Percentiles rank a stretch among this genome's conserved stretches.
Conservation (phyloP, 2,113 vertebrate genomes). For the Barbus barbus region DNA sequence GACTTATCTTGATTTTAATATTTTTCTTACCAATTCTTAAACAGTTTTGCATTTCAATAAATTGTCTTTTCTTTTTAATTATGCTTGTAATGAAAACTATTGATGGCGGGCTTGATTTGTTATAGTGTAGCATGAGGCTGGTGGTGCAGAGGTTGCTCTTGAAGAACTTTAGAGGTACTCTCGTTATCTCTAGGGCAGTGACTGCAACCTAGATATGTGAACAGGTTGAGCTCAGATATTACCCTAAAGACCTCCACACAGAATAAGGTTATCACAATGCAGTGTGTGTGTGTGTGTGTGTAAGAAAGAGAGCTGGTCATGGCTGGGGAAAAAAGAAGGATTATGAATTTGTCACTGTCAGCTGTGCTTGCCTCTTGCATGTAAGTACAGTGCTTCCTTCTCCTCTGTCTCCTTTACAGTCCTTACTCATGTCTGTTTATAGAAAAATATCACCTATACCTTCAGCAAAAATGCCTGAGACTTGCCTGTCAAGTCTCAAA, state of each 20-base stretch:
- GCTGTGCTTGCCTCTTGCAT: constrained; percentile 45
- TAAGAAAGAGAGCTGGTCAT: constrained; percentile 30
- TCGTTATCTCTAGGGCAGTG: constrained; percentile 25
- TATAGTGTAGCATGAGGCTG: neutral
- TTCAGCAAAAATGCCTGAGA: constrained; percentile 18
- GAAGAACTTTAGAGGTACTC: constrained; percentile 23
- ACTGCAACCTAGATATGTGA: constrained; percentile 42
- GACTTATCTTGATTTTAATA: neutral
- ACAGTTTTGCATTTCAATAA: neutral
- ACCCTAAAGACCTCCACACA: constrained; percentile 42
- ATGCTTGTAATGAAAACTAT: neutral
- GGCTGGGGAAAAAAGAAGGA: constrained; percentile 42
- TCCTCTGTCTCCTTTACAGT: neutral
- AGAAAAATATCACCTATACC: constrained; percentile 1
- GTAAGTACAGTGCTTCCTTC: constrained; percentile 39
- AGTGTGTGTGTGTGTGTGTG: neutral
- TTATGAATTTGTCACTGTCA: constrained; percentile 61
- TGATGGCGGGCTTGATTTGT: neutral
- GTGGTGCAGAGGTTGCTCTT: constrained; percentile 23
- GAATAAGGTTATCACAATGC: constrained; percentile 32
- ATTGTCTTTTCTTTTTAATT: neutral
- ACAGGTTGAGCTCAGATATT: constrained; percentile 38
- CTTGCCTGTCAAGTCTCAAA: constrained; percentile 15
- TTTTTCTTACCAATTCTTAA: neutral
- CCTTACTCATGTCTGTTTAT: neutral